Evolutionary conservation across 2,888 invertebrate species (phyloP).

Genomic region (Scaptomyza flava): DNA sequence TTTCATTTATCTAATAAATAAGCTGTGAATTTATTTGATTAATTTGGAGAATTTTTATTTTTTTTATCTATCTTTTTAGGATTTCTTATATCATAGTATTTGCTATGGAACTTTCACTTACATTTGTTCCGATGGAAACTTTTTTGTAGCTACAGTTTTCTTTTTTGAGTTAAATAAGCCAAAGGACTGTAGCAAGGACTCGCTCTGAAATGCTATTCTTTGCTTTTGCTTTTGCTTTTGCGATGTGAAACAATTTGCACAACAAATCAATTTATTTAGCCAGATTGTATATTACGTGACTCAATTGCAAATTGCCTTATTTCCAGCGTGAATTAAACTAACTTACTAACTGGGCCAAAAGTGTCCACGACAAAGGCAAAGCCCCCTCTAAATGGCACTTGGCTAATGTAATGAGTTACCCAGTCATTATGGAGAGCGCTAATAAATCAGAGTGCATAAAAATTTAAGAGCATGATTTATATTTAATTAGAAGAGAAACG

Average conservation of each 20-base stretch:
- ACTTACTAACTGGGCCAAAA: constrained; percentile 8
- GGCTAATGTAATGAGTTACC: constrained; percentile 16
- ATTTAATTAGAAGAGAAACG: neutral
- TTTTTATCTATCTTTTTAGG: neutral
- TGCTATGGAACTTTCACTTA: neutral
- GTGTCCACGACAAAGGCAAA: constrained; percentile 6
- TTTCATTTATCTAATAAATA: neutral
- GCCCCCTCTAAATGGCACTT: constrained; percentile 12
- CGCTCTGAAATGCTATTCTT: constrained; percentile 14
- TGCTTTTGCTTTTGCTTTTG: constrained; percentile 16
- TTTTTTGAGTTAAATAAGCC: constrained; percentile 30
- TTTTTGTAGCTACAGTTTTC: constrained; percentile 14
- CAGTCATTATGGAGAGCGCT: no score
- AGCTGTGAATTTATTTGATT: no score
- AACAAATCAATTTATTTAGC: constrained; percentile 77
- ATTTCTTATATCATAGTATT: neutral
- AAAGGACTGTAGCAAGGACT: neutral
- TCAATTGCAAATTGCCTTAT: constrained; percentile 67
- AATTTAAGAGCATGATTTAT: neutral
- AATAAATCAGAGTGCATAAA: neutral
- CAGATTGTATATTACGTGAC: constrained; percentile 76
- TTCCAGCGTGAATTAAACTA: constrained; percentile 41
- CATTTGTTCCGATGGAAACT: neutral
- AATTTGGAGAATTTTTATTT: no score
- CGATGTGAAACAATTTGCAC: constrained; percentile 54